Base-by-base conservation (phyloP, 2,888 invertebrate genomes). In the Timema podura region DNA sequence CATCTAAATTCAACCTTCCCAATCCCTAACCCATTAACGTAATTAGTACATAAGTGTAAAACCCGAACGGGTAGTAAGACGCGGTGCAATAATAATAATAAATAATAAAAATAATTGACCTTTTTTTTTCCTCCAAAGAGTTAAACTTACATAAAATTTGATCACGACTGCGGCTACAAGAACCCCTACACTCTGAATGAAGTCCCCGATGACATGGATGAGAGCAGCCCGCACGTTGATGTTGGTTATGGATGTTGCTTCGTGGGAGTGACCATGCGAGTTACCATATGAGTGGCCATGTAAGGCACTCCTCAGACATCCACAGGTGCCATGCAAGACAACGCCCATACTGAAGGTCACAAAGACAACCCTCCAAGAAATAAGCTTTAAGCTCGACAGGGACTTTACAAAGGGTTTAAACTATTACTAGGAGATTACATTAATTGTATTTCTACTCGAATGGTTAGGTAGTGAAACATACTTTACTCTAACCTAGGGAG, bases 151-250 rank as follows among this genome's bases (percentile, higher is more conserved):
- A 80, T 87, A 88, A 78, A 91, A 88, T 80, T 92, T 92, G 75
- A 95, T 94, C 76, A 95, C 85, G 48, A 93, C 81, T 0, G 95
- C 91, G 0, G 95, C 93, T 11, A 93, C 82, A 69, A 96, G 84
- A 16, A 96, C 95, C 0, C 95, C 95, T 69, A 93, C 84, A 81
- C 94, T 95, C 80, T 96, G 95, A 71, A 95, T 86, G 59, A 96
- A 86, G 80, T 96, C 95, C 0, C 95, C 95, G 68, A 96, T 82
- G 45, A 95, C 94, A 81, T 96, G 95, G 74, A 95, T 91, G 73
- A 93, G 87, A 0, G 95, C 95, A 0, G 95, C 95, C 57, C 93
- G 86, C 0, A 95, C 86, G 79, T 94, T 92, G 74, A 91, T 88
- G 78, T 91, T 91, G 74, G 82, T 80, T 47, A 78, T 74, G 47